Percentiles rank a stretch among this genome's conserved stretches.
Evolutionary conservation across 64 coral and sea anemone genomes (phyloP).

Genomic region (Montipora cactus): DNA sequence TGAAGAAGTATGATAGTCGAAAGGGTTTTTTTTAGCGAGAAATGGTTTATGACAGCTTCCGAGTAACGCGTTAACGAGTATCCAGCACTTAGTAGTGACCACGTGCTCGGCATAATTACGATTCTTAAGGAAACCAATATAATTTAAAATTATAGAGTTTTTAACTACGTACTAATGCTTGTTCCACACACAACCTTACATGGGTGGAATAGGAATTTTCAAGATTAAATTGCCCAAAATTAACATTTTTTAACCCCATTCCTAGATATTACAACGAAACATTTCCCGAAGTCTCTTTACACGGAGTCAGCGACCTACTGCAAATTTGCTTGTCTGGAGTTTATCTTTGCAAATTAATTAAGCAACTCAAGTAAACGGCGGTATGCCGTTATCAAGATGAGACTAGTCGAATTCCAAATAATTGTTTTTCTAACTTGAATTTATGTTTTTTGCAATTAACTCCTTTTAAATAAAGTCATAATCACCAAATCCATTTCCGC

Average conservation of each 20-base stretch:
- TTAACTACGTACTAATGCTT: too few species aligned
- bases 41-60: neutral
- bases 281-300: too few species aligned
- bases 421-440: neutral
- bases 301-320: neutral
- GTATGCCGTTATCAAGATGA: constrained; percentile 1
- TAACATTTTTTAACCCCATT: too few species aligned
- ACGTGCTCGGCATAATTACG: neutral
- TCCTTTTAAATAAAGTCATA: neutral
- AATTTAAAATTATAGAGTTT: too few species aligned
- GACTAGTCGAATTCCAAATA: neutral
- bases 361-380: neutral
- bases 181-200: too few species aligned
- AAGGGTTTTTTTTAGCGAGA: too few species aligned
- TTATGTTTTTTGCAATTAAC: neutral
- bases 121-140: neutral
- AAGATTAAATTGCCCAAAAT: too few species aligned
- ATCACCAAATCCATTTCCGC: neutral
- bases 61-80: too few species aligned
- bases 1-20: too few species aligned
- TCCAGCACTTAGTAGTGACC: too few species aligned
- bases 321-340: neutral
- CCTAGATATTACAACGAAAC: too few species aligned
- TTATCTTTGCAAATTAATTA: constrained; percentile 22
- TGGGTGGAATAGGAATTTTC: too few species aligned